Conservation (phyloP, 2,888 invertebrate species). For the Agonopterix alstromeriana region DNA sequence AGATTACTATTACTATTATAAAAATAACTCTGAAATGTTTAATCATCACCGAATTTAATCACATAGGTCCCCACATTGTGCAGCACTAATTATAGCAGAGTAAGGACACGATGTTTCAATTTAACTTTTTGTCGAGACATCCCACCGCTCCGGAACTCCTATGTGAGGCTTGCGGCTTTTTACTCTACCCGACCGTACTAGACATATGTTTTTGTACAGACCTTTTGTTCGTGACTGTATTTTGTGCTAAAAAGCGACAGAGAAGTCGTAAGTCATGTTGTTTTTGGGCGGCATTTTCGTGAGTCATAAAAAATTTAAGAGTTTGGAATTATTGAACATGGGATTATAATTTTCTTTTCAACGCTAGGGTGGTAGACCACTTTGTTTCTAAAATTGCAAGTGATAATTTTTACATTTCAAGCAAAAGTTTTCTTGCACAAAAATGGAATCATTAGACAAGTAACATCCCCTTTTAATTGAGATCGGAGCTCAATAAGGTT, state of each 20-base stretch:
- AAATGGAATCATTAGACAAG: constrained; percentile 16
- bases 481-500: constrained; percentile 44
- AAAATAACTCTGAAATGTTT: too few relatives aligned
- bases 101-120: constrained; percentile 45
- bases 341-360: too few relatives aligned
- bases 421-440: constrained; percentile 1
- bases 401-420: not conserved
- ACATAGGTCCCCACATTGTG: constrained; percentile 8
- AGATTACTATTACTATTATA: too few relatives aligned
- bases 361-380: too few relatives aligned
- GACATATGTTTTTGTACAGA: not conserved
- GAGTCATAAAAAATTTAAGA: too few relatives aligned
- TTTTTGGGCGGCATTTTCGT: too few relatives aligned
- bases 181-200: constrained; percentile 9
- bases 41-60: not conserved
- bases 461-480: constrained; percentile 43
- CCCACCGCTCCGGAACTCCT: constrained; percentile 12
- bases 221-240: too few relatives aligned
- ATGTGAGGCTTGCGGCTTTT: constrained; percentile 29
- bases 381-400: too few relatives aligned
- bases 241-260: too few relatives aligned
- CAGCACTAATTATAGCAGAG: constrained; percentile 11
- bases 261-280: too few relatives aligned
- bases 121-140: constrained; percentile 41
- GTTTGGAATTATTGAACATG: too few relatives aligned